phyloP scores from a whole-genome alignment of 2,888 invertebrate species.

The Drosophila putrida region DNA sequence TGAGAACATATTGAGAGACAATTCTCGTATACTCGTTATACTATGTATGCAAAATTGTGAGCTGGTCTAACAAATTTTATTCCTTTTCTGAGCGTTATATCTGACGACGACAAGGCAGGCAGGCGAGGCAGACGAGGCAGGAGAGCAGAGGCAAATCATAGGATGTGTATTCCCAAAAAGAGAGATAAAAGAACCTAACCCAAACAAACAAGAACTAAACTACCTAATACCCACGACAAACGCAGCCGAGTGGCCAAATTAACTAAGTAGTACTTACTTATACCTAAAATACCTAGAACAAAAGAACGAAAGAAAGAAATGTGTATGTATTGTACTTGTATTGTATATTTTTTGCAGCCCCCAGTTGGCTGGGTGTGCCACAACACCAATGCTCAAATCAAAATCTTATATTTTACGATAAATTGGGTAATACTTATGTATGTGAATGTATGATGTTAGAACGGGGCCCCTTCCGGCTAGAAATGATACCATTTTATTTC shows the following conservation, averaged over 20 bases:
- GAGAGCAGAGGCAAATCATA: constrained; percentile 61
- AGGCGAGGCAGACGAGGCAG: constrained; percentile 16
- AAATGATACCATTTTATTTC: constrained; percentile 33
- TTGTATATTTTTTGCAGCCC: constrained; percentile 76
- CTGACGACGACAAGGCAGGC: constrained; percentile 32
- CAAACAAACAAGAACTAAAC: constrained; percentile 52
- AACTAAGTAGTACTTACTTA: constrained; percentile 69
- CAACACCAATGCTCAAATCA: constrained; percentile 76
- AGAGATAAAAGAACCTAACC: constrained; percentile 62
- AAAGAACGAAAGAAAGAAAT: no score
- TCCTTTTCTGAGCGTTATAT: constrained; percentile 61
- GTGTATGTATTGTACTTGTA: constrained; percentile 53
- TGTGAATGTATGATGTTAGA: constrained; percentile 41
- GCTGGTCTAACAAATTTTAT: constrained; percentile 54
- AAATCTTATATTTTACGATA: constrained; percentile 74
- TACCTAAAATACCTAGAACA: constrained; percentile 56
- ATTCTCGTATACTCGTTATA: constrained; percentile 38
- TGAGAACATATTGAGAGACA: constrained; percentile 46
- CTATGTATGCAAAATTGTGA: constrained; percentile 19
- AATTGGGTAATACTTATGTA: constrained; percentile 43
- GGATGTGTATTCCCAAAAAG: constrained; percentile 66
- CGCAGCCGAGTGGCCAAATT: constrained; percentile 77
- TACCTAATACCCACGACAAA: constrained; percentile 68
- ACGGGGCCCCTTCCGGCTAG: constrained; percentile 54
- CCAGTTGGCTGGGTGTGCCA: constrained; percentile 64